Evolutionary conservation across 2,113 vertebrate species (phyloP).

Genomic region (Salminus brasiliensis): DNA sequence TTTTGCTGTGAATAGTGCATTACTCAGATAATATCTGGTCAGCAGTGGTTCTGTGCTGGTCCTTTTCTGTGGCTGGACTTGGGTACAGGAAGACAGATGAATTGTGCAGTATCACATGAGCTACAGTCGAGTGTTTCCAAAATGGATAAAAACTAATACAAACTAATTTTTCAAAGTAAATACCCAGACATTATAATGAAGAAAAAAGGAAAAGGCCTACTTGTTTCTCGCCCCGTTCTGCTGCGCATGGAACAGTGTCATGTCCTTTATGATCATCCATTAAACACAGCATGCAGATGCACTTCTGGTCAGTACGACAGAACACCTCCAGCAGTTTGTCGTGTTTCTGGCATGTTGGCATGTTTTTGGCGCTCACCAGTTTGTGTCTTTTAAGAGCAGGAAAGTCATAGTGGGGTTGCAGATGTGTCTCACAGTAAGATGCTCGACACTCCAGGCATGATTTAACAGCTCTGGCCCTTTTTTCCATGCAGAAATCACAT

Average conservation of each 20-base stretch:
- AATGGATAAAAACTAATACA: too few species aligned
- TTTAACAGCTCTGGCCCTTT: conserved; percentile 34
- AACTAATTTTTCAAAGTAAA: too few species aligned
- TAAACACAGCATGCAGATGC: conserved; percentile 52
- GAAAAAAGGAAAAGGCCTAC: conserved; percentile 19
- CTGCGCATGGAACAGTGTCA: conserved; percentile 42
- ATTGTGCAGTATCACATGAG: too few species aligned
- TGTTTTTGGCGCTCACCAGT: conserved; percentile 31
- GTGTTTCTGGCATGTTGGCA: conserved; percentile 40
- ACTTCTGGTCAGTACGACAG: conserved; percentile 53
- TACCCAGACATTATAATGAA: background rate
- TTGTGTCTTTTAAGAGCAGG: conserved; percentile 43
- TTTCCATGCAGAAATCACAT: conserved; percentile 38
- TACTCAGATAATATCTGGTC: too few species aligned
- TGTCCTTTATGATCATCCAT: conserved; percentile 54
- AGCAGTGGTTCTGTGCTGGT: too few species aligned
- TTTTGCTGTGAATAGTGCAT: too few species aligned
- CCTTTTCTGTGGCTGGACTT: too few species aligned
- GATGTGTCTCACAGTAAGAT: conserved; percentile 40
- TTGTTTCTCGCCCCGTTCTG: conserved; percentile 45
- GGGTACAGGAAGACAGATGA: too few species aligned
- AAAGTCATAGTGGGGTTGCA: conserved; percentile 34
- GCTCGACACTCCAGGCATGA: conserved; percentile 46
- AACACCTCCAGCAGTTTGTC: conserved; percentile 54
- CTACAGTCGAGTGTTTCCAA: too few species aligned